phyloP scores from a whole-genome alignment of 2,797 vertebrate genomes.

The Buceros bicornis region DNA sequence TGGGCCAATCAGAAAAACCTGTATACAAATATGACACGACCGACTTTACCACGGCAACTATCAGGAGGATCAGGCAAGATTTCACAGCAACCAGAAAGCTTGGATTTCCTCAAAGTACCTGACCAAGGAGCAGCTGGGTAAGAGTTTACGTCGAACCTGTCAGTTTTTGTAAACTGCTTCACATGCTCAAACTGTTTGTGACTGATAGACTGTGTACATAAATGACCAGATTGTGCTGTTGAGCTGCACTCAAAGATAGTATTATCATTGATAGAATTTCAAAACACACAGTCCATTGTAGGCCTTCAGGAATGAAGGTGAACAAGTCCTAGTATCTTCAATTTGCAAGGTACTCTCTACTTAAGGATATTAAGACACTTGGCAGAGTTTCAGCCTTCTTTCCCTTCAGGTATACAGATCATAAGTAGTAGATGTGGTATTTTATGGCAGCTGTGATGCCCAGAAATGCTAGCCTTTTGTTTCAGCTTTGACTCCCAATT shows the following conservation, averaged over 20 bases:
- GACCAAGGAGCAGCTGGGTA: slow-evolving; percentile 97
- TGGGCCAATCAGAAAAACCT: slow-evolving; percentile 78
- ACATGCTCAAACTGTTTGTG: background rate
- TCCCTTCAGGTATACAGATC: background rate
- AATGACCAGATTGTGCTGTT: background rate
- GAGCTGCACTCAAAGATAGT: background rate
- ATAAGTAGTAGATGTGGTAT: background rate
- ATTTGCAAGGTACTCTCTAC: background rate
- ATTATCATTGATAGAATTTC: background rate
- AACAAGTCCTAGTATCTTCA: background rate
- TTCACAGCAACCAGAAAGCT: slow-evolving; percentile 84
- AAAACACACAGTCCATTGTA: background rate
- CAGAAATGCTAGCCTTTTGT: background rate
- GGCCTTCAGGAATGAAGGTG: background rate
- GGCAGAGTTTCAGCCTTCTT: background rate
- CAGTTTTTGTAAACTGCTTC: background rate
- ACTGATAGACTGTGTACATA: background rate
- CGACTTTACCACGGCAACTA: slow-evolving; percentile 85
- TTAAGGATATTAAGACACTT: background rate
- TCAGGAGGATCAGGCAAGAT: slow-evolving; percentile 78
- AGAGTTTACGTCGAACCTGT: slow-evolving; percentile 61
- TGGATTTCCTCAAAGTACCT: slow-evolving; percentile 94
- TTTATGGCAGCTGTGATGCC: background rate
- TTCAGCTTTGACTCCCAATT: background rate
- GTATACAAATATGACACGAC: slow-evolving; percentile 78